These are phyloP conservation scores for Conchocele bisecta DNA, from an alignment of 2,888 invertebrate genomes.

Conservation along the genomic window DNA sequence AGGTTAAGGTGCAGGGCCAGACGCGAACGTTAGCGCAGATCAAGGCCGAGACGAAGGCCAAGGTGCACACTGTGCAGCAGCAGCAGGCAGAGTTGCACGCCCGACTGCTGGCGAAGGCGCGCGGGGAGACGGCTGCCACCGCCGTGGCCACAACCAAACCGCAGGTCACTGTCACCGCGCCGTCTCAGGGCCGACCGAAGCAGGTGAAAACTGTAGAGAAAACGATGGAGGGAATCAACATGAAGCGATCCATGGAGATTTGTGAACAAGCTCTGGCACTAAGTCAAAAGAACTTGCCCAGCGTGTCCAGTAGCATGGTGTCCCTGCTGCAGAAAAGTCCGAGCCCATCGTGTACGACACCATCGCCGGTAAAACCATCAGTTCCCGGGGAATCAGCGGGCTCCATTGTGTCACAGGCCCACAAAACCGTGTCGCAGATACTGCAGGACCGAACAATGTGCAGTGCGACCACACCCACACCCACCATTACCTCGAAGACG, in stretches of 20 bases:
- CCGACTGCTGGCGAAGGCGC: slow-evolving; percentile 48
- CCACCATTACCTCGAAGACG: slow-evolving; percentile 62
- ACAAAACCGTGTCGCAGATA: slow-evolving; percentile 58
- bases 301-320: slow-evolving; percentile 38
- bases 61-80: slow-evolving; percentile 49
- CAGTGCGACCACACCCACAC: slow-evolving; percentile 31
- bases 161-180: slow-evolving; percentile 26
- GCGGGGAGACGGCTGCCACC: slow-evolving; percentile 29
- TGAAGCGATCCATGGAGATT: slow-evolving; percentile 97
- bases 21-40: slow-evolving; percentile 81
- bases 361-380: slow-evolving; percentile 41
- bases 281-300: slow-evolving; percentile 84
- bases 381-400: too few relatives aligned
- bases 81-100: slow-evolving; percentile 58
- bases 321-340: slow-evolving; percentile 56
- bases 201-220: slow-evolving; percentile 43
- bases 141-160: slow-evolving; percentile 36
- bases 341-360: slow-evolving; percentile 33
- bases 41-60: slow-evolving; percentile 71
- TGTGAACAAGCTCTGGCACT: slow-evolving; percentile 91
- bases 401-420: slow-evolving; percentile 44
- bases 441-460: slow-evolving; percentile 48
- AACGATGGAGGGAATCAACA: slow-evolving; percentile 86
- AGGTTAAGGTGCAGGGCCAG: slow-evolving; percentile 57
- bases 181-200: slow-evolving; percentile 25